phyloP scores from a whole-genome alignment of 2,113 vertebrate genomes.

The Candoia aspera region DNA sequence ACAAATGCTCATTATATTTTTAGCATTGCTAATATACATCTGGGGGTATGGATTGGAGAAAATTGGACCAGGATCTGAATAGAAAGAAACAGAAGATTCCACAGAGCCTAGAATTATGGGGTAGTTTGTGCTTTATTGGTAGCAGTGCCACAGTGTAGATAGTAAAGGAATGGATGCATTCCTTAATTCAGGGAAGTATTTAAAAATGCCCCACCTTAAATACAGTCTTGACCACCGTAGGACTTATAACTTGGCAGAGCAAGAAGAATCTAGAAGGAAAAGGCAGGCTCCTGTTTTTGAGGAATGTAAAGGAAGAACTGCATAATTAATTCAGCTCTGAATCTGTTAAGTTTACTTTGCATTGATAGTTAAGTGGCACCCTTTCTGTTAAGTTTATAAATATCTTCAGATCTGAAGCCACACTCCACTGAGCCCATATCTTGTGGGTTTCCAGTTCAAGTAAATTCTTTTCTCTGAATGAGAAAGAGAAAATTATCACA shows the following conservation, averaged over 20 bases:
- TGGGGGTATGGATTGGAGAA: not conserved
- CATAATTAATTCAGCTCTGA: not conserved
- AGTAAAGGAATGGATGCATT: not conserved
- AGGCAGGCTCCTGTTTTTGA: not conserved
- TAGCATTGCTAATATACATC: no score
- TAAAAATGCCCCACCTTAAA: not conserved
- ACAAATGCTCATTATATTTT: no score
- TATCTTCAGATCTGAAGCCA: not conserved
- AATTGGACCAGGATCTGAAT: not conserved
- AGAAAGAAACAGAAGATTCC: not conserved
- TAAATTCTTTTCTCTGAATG: not conserved
- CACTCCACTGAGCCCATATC: not conserved
- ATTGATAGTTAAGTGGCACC: not conserved
- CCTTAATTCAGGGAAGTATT: not conserved
- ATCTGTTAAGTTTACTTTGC: not conserved
- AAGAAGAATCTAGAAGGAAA: not conserved
- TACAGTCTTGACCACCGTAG: not conserved
- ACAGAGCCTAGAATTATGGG: not conserved
- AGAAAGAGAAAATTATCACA: not conserved
- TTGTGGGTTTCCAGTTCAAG: not conserved
- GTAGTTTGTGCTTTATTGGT: not conserved
- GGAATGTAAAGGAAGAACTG: no score
- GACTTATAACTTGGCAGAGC: not conserved
- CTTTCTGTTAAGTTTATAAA: not conserved
- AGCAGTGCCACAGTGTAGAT: not conserved